Conservation (phyloP, 1,140 invertebrate species). For the Bilobella aurantiaca region DNA sequence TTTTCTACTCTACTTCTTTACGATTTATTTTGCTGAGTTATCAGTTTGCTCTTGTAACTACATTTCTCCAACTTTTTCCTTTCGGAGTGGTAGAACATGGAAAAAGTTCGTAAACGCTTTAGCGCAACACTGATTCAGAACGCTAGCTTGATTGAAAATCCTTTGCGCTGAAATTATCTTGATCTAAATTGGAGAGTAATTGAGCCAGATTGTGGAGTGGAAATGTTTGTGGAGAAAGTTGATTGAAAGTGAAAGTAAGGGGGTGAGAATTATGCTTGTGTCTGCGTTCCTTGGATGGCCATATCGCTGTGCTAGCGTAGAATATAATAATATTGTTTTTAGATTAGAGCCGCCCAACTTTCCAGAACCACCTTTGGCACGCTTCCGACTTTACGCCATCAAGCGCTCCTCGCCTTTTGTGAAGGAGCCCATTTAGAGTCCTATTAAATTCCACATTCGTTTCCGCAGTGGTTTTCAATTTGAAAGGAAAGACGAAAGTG, state of each 20-base stretch:
- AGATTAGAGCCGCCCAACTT: background rate
- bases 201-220: too few species aligned
- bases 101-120: too few species aligned
- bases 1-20: background rate
- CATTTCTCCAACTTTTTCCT: too few species aligned
- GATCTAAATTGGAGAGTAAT: too few species aligned
- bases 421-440: background rate
- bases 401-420: too few species aligned
- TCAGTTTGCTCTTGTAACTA: too few species aligned
- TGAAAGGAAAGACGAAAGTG: background rate
- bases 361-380: background rate
- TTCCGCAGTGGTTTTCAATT: background rate
- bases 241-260: too few species aligned
- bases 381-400: background rate
- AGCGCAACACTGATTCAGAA: too few species aligned
- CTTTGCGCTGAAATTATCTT: too few species aligned
- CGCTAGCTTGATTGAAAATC: too few species aligned
- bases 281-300: background rate
- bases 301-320: background rate
- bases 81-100: background rate
- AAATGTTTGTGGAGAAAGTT: too few species aligned
- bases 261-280: too few species aligned
- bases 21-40: constrained; percentile 9
- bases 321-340: constrained; percentile 6
- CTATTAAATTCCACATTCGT: background rate